Conservation (phyloP, 1,140 invertebrate species). For the Drosophila pandora region DNA sequence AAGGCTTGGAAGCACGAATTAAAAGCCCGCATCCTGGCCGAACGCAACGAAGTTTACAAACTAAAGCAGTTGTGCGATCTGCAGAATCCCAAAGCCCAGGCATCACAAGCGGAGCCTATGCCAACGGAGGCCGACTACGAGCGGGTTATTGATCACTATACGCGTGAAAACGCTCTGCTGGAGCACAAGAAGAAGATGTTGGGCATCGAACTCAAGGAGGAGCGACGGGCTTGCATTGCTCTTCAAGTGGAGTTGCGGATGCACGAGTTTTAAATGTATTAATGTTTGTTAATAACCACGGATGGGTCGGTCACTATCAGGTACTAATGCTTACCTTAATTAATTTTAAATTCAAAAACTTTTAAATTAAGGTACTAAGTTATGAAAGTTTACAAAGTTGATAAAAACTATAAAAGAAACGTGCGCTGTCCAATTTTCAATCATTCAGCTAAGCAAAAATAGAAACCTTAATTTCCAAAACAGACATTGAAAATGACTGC, state of each 20-base stretch:
- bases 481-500: not conserved
- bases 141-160: slow-evolving; percentile 83
- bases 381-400: not conserved
- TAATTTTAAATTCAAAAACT: slow-evolving; percentile 1
- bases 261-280: slow-evolving; percentile 68
- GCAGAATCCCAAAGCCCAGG: slow-evolving; percentile 67
- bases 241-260: slow-evolving; percentile 86
- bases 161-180: slow-evolving; percentile 87
- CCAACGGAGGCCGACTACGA: slow-evolving; percentile 84
- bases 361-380: not conserved
- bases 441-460: not conserved
- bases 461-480: not conserved
- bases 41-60: slow-evolving; percentile 88
- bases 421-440: not conserved
- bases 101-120: slow-evolving; percentile 67
- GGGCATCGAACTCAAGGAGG: slow-evolving; percentile 87
- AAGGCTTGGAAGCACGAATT: slow-evolving; percentile 87
- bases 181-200: slow-evolving; percentile 88
- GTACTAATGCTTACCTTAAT: not conserved
- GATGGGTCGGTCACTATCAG: slow-evolving; percentile 18
- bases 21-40: slow-evolving; percentile 87
- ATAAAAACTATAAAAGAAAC: not conserved
- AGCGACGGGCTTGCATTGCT: slow-evolving; percentile 87
- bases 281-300: slow-evolving; percentile 11
- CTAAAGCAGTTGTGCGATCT: slow-evolving; percentile 84